These are phyloP conservation scores for Artemia franciscana DNA, from an alignment of 1,140 invertebrate species.

Conservation along the genomic window DNA sequence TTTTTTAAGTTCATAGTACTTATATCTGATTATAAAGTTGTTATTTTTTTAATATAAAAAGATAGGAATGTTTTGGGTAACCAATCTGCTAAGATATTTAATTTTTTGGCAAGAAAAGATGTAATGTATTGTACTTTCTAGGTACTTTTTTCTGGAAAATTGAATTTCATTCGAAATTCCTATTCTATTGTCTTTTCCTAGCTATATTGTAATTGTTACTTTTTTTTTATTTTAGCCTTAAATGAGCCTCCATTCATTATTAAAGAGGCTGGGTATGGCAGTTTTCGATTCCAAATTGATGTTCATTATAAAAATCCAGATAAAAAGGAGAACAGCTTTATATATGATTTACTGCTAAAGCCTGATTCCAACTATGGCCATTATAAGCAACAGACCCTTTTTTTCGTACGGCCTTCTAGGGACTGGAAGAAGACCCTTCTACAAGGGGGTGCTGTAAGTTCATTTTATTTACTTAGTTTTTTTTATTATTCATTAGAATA, in stretches of 20 bases:
- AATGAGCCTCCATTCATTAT: conserved; percentile 79
- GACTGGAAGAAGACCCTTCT: neutral
- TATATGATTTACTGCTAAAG: conserved; percentile 65
- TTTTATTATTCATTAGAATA: too few species aligned
- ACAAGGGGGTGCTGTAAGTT: neutral
- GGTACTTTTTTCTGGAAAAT: too few species aligned
- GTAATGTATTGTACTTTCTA: too few species aligned
- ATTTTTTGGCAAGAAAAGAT: too few species aligned
- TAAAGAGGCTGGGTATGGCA: conserved; percentile 80
- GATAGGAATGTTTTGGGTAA: too few species aligned
- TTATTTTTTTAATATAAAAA: too few species aligned
- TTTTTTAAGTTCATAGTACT: too few species aligned
- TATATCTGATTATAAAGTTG: too few species aligned
- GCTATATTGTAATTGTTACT: too few species aligned
- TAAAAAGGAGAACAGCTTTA: conserved; percentile 49
- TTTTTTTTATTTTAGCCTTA: conserved; percentile 33
- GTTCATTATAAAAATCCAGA: conserved; percentile 75
- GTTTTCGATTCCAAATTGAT: conserved; percentile 69
- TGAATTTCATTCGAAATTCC: too few species aligned
- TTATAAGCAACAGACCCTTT: neutral
- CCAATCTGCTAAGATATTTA: too few species aligned
- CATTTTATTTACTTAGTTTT: neutral
- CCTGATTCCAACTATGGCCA: conserved; percentile 25
- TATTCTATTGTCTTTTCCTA: too few species aligned
- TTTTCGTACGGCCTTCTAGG: neutral